phyloP scores from a whole-genome alignment of 1,140 invertebrate species.

The Drosophila hydei region DNA sequence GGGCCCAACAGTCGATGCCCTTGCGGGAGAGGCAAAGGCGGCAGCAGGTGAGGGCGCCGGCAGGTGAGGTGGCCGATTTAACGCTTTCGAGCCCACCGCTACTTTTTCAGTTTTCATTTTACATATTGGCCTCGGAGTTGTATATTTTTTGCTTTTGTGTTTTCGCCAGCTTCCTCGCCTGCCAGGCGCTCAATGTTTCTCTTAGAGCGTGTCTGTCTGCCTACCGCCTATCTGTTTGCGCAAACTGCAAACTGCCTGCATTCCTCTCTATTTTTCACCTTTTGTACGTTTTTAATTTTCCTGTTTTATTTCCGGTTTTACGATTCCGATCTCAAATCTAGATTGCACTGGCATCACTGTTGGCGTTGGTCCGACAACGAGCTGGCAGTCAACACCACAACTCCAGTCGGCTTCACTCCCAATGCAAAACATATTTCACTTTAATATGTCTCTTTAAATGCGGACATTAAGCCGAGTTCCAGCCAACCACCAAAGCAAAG shows the following conservation, averaged over 20 bases:
- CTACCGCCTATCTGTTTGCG: slow-evolving; percentile 63
- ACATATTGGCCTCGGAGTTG: slow-evolving; percentile 79
- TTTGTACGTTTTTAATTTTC: slow-evolving; percentile 84
- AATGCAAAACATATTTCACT: slow-evolving; percentile 40
- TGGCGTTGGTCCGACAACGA: slow-evolving; percentile 29
- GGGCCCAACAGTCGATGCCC: slow-evolving; percentile 35
- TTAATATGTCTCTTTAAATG: slow-evolving; percentile 48
- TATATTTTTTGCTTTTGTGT: slow-evolving; percentile 63
- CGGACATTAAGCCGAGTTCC: neutral
- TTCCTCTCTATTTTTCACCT: slow-evolving; percentile 74
- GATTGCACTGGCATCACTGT: slow-evolving; percentile 69
- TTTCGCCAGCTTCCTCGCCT: slow-evolving; percentile 59
- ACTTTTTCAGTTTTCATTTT: slow-evolving; percentile 72
- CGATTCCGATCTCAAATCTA: slow-evolving; percentile 83
- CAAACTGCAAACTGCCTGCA: slow-evolving; percentile 53
- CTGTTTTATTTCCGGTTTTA: slow-evolving; percentile 84
- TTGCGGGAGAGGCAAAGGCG: slow-evolving; percentile 14
- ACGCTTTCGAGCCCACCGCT: slow-evolving; percentile 34
- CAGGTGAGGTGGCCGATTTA: slow-evolving; percentile 34
- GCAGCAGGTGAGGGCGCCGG: neutral
- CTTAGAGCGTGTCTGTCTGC: slow-evolving; percentile 61
- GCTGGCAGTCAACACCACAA: slow-evolving; percentile 11
- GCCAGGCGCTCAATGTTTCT: slow-evolving; percentile 42
- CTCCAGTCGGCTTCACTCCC: slow-evolving; percentile 9
- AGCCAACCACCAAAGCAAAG: slow-evolving; percentile 1